Percentiles rank a stretch among this genome's conserved stretches.
Evolutionary conservation across 1,140 invertebrate species (phyloP).

Genomic region (Leptestheria dahalacensis): DNA sequence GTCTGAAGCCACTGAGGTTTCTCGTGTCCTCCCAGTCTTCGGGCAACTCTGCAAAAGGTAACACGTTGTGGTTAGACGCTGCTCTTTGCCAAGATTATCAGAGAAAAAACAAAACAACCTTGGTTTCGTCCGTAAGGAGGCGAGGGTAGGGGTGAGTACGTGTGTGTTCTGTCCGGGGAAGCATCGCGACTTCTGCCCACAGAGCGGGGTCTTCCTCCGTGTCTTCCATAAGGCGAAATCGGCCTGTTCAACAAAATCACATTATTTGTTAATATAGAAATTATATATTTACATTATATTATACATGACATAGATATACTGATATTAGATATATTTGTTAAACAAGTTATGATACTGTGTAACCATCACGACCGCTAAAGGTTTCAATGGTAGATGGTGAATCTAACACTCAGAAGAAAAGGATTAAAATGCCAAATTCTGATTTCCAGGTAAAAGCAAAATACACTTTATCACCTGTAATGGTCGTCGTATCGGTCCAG

Average conservation of each 20-base stretch:
- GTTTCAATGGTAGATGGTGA: no score
- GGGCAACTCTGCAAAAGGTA: not conserved
- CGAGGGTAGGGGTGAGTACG: slow-evolving; percentile 4
- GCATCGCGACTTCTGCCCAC: slow-evolving; percentile 12
- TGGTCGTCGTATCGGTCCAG: slow-evolving; percentile 15
- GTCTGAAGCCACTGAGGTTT: slow-evolving; percentile 5
- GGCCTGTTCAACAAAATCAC: no score
- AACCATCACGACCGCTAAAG: no score
- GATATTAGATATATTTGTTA: no score
- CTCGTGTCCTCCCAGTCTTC: slow-evolving; percentile 9
- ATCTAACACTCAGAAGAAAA: no score
- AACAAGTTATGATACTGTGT: no score
- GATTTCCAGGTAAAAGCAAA: no score
- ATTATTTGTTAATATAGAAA: not conserved
- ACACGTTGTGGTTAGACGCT: no score
- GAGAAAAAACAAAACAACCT: not conserved
- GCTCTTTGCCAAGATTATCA: not conserved
- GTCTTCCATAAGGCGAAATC: slow-evolving; percentile 9
- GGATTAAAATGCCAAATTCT: no score
- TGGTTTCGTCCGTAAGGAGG: not conserved
- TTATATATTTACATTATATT: not conserved
- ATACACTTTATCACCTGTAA: slow-evolving; percentile 9
- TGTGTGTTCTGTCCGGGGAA: slow-evolving; percentile 3
- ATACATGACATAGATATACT: not conserved
- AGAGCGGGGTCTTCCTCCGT: slow-evolving; percentile 9